These are phyloP conservation scores for Crossocerus cetratus DNA, from an alignment of 2,888 invertebrate species.

Conservation along the genomic window DNA sequence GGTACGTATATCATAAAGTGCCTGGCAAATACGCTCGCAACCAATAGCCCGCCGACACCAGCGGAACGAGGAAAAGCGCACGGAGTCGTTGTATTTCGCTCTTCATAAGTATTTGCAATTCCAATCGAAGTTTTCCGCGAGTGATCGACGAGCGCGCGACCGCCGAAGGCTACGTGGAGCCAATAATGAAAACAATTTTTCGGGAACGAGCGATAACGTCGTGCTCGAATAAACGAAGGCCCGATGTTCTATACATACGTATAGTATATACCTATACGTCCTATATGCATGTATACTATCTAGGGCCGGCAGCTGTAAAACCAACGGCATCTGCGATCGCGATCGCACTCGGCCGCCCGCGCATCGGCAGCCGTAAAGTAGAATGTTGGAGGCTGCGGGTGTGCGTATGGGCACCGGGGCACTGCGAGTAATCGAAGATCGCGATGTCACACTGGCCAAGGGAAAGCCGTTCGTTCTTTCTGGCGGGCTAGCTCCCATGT, in stretches of 20 bases:
- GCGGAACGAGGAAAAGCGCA: background rate
- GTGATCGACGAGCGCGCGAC: too few species aligned
- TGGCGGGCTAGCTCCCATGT: constrained; percentile 23
- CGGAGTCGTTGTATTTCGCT: constrained; percentile 6
- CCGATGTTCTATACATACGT: too few species aligned
- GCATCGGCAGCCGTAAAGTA: too few species aligned
- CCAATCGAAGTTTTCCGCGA: background rate
- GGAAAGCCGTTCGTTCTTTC: constrained; percentile 13
- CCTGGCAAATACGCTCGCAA: background rate
- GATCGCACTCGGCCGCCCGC: too few species aligned
- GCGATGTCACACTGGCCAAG: constrained; percentile 19
- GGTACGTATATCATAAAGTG: constrained; percentile 1
- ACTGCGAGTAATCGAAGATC: constrained; percentile 8
- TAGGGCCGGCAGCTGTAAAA: too few species aligned
- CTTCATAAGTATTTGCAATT: constrained; percentile 2
- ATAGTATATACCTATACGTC: too few species aligned
- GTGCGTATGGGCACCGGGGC: background rate
- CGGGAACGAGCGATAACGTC: background rate
- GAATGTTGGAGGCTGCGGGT: background rate
- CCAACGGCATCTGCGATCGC: too few species aligned
- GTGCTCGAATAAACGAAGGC: too few species aligned
- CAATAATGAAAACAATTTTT: constrained; percentile 12
- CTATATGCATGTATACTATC: too few species aligned
- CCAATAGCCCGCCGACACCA: background rate
- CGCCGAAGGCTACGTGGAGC: too few species aligned